A percentile compares a stretch with the other conserved stretches of the same genome.
Conservation (phyloP, 2,797 vertebrate species). For the Microchirus variegatus region DNA sequence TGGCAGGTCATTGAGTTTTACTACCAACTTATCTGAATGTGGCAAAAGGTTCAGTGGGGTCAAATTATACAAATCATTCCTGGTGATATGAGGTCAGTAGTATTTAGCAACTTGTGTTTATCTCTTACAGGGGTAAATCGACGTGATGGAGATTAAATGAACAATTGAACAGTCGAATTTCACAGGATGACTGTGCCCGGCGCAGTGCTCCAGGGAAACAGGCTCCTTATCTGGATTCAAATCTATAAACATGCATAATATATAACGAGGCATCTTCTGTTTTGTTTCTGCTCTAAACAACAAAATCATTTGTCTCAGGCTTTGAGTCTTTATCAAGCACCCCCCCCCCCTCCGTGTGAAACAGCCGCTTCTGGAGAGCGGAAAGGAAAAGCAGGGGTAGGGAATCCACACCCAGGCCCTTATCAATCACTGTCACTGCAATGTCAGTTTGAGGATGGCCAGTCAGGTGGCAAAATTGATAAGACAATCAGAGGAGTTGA, state of each 20-base stretch:
- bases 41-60: slow-evolving; percentile 37
- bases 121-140: slow-evolving; percentile 4
- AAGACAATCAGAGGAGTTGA: slow-evolving; percentile 36
- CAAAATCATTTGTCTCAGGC: slow-evolving; percentile 11
- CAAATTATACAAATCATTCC: slow-evolving; percentile 24
- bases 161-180: slow-evolving; percentile 3
- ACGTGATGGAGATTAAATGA: neutral
- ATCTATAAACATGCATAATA: slow-evolving; percentile 10
- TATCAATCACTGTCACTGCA: slow-evolving; percentile 59
- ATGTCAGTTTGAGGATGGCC: slow-evolving; percentile 61
- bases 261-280: neutral
- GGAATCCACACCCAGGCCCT: slow-evolving; percentile 46
- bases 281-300: slow-evolving; percentile 5
- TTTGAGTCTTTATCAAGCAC: slow-evolving; percentile 25
- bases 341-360: slow-evolving; percentile 65
- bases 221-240: neutral
- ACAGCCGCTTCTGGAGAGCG: slow-evolving; percentile 42
- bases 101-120: neutral
- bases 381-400: slow-evolving; percentile 60
- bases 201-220: neutral
- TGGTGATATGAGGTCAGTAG: slow-evolving; percentile 19
- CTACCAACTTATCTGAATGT: slow-evolving; percentile 42
- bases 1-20: slow-evolving; percentile 50
- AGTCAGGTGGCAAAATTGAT: slow-evolving; percentile 59
- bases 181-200: neutral